Evolutionary conservation across 2,113 vertebrate species (phyloP).

Genomic region (Ceratotherium simum): DNA sequence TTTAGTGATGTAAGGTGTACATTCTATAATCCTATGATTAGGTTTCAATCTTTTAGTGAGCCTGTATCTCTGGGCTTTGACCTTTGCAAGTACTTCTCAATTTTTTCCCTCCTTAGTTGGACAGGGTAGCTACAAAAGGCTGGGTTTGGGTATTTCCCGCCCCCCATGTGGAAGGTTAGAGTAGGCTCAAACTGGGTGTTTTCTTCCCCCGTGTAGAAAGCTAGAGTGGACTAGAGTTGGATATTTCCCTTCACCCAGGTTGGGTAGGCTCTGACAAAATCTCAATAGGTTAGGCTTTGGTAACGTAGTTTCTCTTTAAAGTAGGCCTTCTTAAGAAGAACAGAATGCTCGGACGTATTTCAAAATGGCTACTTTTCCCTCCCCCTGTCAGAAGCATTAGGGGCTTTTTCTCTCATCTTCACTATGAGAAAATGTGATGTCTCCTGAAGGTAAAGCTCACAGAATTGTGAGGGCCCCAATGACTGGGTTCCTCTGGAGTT

Average conservation of each 20-base stretch:
- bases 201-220: neutral
- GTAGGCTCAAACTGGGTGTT: neutral
- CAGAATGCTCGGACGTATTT: neutral
- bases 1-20: neutral
- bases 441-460: neutral
- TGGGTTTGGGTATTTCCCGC: neutral
- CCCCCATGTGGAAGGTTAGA: neutral
- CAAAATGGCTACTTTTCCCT: neutral
- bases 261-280: no score
- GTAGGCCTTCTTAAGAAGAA: neutral
- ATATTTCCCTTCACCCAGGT: no score
- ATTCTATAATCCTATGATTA: neutral
- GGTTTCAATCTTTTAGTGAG: neutral
- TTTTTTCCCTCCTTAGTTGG: neutral
- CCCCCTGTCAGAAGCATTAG: neutral
- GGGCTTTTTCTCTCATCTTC: neutral
- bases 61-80: no score
- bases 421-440: neutral
- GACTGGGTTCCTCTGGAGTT: neutral
- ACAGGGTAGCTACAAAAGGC: neutral
- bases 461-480: neutral
- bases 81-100: neutral
- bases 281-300: neutral
- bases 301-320: no score
- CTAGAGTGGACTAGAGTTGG: no score